Percentiles rank a stretch among this genome's conserved stretches.
These are phyloP conservation scores for Hoplias malabaricus DNA, from an alignment of 2,113 vertebrate species.

Conservation along the genomic window DNA sequence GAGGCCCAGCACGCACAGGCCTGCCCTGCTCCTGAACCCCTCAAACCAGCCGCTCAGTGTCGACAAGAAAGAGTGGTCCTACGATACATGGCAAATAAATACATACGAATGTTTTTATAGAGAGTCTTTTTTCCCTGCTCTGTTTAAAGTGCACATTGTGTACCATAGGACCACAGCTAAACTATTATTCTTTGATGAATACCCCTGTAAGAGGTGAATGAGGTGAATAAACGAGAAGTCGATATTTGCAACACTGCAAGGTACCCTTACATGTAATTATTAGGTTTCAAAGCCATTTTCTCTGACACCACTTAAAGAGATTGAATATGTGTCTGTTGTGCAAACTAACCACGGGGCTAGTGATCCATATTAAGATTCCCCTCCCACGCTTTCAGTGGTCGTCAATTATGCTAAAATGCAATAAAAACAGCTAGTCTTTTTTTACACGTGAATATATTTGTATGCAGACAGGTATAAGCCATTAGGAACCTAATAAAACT, in stretches of 20 bases:
- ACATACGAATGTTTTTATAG: background rate
- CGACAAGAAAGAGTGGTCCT: conserved; percentile 16
- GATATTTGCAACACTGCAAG: conserved; percentile 32
- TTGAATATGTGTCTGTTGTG: conserved; percentile 28
- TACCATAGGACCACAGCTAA: conserved; percentile 1
- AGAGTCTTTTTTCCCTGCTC: background rate
- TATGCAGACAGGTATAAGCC: conserved; percentile 38
- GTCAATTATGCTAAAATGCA: conserved; percentile 54
- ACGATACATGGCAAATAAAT: background rate
- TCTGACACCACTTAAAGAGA: conserved; percentile 35
- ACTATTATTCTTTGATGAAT: conserved; percentile 39
- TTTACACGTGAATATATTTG: conserved; percentile 18
- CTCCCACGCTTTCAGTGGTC: conserved; percentile 24
- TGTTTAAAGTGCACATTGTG: background rate
- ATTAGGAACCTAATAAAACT: conserved; percentile 46
- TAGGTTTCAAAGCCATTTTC: conserved; percentile 45
- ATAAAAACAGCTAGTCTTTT: conserved; percentile 31
- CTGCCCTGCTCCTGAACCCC: conserved; percentile 60
- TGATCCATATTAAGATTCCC: conserved; percentile 33
- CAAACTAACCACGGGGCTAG: conserved; percentile 29
- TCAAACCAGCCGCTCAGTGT: conserved; percentile 45
- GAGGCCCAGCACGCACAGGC: conserved; percentile 32
- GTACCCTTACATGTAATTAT: conserved; percentile 34
- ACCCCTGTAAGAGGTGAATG: conserved; percentile 10
- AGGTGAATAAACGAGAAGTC: conserved; percentile 31